phyloP scores from a whole-genome alignment of 1,140 invertebrate species.

The Oncopodura yosiiana region DNA sequence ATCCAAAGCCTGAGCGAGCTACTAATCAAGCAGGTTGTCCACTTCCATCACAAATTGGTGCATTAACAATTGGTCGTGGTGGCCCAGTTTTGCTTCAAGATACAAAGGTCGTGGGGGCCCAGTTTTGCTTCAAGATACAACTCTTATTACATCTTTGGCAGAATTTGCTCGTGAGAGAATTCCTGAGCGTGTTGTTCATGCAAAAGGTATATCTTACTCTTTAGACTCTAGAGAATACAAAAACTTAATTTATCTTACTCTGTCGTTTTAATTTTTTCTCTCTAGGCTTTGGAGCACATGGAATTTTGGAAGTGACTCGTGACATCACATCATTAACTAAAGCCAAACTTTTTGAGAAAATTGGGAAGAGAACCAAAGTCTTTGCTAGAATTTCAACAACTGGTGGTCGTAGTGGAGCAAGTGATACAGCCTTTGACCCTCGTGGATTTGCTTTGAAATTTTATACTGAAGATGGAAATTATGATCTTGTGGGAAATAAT shows the following conservation, averaged over 20 bases:
- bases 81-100: conserved; percentile 54
- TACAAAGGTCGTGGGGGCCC: conserved; percentile 58
- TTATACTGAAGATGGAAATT: conserved; percentile 69
- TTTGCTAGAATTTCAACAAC: conserved; percentile 75
- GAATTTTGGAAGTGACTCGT: conserved; percentile 89
- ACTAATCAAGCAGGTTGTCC: neutral
- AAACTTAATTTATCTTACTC: conserved; percentile 22
- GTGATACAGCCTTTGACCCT: conserved; percentile 67
- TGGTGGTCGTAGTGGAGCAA: conserved; percentile 78
- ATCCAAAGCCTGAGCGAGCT: too few species aligned
- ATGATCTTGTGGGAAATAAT: conserved; percentile 73
- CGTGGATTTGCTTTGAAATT: conserved; percentile 63
- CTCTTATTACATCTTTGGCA: conserved; percentile 14
- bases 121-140: conserved; percentile 47
- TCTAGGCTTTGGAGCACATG: conserved; percentile 74
- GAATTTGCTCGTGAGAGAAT: conserved; percentile 53
- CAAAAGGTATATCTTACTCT: neutral
- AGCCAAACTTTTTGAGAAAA: conserved; percentile 64
- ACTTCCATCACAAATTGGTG: neutral
- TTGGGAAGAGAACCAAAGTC: conserved; percentile 77
- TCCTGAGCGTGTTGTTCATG: conserved; percentile 48
- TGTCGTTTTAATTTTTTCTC: too few species aligned
- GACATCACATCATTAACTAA: conserved; percentile 76
- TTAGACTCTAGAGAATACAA: neutral
- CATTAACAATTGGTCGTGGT: conserved; percentile 27